Conservation (phyloP, 2,113 vertebrate genomes). For the Bucco capensis region DNA sequence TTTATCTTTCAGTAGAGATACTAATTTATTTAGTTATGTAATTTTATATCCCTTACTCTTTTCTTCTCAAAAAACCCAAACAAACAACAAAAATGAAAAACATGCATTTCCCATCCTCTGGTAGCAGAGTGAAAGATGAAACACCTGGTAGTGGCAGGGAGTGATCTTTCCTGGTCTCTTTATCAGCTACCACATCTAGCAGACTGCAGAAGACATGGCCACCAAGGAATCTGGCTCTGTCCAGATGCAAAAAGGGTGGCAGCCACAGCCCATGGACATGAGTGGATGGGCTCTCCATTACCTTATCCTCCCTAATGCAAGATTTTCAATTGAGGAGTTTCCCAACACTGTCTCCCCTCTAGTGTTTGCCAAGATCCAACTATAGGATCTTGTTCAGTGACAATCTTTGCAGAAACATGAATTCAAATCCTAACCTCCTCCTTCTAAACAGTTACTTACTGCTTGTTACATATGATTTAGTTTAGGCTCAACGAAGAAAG, state of each 20-base stretch:
- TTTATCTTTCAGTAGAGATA: background rate
- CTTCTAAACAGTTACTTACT: background rate
- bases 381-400: background rate
- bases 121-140: background rate
- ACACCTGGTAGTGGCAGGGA: background rate
- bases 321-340: background rate
- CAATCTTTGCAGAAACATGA: background rate
- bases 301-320: background rate
- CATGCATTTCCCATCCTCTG: background rate
- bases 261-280: background rate
- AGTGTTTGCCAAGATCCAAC: background rate
- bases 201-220: background rate
- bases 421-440: background rate
- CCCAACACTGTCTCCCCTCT: background rate
- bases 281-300: accelerated
- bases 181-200: background rate
- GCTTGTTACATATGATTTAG: background rate
- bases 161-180: background rate
- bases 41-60: background rate
- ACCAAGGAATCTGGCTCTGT: background rate
- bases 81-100: background rate
- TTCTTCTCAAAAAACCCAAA: background rate
- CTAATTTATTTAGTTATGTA: background rate
- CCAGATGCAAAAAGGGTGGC: background rate
- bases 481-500: background rate